Percentiles rank a stretch among this genome's conserved stretches.
Evolutionary conservation across 2,113 vertebrate species (phyloP).

Genomic region (Rynchops niger): DNA sequence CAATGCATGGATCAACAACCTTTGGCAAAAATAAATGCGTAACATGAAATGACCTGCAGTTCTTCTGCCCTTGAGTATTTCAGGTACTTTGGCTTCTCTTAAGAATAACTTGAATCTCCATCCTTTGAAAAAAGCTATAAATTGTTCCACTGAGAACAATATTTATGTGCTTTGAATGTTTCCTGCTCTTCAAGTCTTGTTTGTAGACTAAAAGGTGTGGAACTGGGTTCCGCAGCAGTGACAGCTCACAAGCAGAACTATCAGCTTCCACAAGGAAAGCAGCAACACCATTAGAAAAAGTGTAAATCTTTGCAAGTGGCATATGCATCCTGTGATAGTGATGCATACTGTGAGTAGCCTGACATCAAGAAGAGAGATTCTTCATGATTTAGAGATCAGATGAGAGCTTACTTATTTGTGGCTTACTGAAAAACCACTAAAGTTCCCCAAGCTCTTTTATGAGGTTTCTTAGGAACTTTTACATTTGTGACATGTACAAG

Average conservation of each 20-base stretch:
- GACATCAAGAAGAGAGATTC: background rate
- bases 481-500: background rate
- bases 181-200: background rate
- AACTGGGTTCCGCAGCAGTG: background rate
- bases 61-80: background rate
- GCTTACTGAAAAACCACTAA: background rate
- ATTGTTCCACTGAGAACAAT: background rate
- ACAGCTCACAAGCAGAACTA: background rate
- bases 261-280: constrained; percentile 13
- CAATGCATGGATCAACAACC: background rate
- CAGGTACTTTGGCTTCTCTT: background rate
- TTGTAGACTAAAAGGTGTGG: background rate
- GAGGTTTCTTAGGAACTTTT: background rate
- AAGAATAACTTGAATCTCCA: background rate
- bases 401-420: background rate
- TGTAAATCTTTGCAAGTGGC: background rate
- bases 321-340: background rate
- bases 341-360: background rate
- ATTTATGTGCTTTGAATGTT: background rate
- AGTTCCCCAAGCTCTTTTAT: background rate
- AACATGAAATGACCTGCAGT: background rate
- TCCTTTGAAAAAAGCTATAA: background rate
- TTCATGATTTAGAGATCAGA: background rate
- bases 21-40: background rate
- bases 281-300: background rate